Conservation (phyloP, 2,113 vertebrate genomes). For the Nannobrachium achirus region DNA sequence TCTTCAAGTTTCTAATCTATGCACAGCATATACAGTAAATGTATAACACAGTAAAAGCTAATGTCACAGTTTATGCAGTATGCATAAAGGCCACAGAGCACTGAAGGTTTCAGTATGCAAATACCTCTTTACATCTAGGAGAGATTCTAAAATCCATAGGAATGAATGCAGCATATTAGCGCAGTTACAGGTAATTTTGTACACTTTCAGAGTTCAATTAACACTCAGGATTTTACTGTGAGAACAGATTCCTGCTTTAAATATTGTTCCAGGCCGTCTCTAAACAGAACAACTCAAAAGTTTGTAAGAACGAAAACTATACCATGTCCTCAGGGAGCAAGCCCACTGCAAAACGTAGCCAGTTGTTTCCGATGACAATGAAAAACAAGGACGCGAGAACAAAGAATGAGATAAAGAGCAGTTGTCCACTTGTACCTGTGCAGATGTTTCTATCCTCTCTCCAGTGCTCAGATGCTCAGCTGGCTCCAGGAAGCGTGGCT, state of each 20-base stretch:
- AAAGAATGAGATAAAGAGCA: constrained; percentile 23
- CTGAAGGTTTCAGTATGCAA: constrained; percentile 1
- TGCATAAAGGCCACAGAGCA: constrained; percentile 1
- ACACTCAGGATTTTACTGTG: too few relatives aligned
- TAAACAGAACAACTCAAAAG: constrained; percentile 1
- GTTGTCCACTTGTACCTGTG: constrained; percentile 63
- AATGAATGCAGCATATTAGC: constrained; percentile 7
- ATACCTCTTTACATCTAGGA: constrained; percentile 9
- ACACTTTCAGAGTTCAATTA: too few relatives aligned
- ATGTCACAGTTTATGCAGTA: neutral
- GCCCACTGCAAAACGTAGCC: constrained; percentile 13
- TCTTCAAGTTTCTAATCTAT: too few relatives aligned
- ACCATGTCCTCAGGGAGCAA: constrained; percentile 18
- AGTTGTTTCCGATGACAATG: neutral
- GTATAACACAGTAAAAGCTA: neutral
- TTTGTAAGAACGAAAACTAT: constrained; percentile 9
- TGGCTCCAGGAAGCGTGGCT: constrained; percentile 50
- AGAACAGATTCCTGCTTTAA: neutral
- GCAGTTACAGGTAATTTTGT: neutral
- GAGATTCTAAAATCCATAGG: neutral
- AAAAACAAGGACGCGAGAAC: neutral
- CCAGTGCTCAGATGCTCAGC: constrained; percentile 51
- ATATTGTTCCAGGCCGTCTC: constrained; percentile 15
- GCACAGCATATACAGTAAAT: too few relatives aligned
- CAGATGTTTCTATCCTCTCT: constrained; percentile 44